phyloP scores from a whole-genome alignment of 2,797 vertebrate genomes.

The Amblyopsis hoosieri region DNA sequence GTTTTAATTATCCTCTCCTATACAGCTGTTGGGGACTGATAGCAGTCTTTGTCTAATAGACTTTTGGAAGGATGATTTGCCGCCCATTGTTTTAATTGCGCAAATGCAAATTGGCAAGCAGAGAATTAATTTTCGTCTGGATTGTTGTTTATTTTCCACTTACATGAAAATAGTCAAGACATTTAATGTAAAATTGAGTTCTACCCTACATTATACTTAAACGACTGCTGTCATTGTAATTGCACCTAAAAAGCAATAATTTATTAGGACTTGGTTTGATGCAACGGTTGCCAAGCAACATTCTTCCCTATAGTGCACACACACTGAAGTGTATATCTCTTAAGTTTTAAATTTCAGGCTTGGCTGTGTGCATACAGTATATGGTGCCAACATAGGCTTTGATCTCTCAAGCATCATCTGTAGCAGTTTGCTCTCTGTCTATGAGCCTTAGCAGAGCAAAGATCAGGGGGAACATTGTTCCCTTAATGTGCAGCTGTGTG shows the following conservation, averaged over 20 bases:
- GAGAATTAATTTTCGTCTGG: slow-evolving; percentile 36
- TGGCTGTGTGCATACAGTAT: slow-evolving; percentile 17
- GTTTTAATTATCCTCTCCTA: slow-evolving; percentile 57
- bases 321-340: too few relatives aligned
- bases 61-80: slow-evolving; percentile 46
- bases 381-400: slow-evolving; percentile 41
- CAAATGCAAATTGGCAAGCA: slow-evolving; percentile 35
- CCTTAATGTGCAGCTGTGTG: slow-evolving; percentile 23
- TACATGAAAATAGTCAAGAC: slow-evolving; percentile 8
- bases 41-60: slow-evolving; percentile 52
- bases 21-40: slow-evolving; percentile 64
- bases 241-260: slow-evolving; percentile 56
- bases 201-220: too few relatives aligned
- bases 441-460: slow-evolving; percentile 30
- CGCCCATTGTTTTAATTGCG: slow-evolving; percentile 51
- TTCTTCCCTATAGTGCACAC: neutral
- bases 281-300: slow-evolving; percentile 77
- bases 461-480: slow-evolving; percentile 29
- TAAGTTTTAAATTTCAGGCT: too few relatives aligned
- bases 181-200: neutral
- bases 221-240: slow-evolving; percentile 17
- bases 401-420: slow-evolving; percentile 45
- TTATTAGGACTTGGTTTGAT: slow-evolving; percentile 58
- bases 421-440: slow-evolving; percentile 30
- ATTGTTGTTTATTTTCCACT: slow-evolving; percentile 23